Percentiles rank a stretch among this genome's conserved stretches.
Conservation (phyloP, 2,797 vertebrate genomes). For the Sebastes matsubarae region DNA sequence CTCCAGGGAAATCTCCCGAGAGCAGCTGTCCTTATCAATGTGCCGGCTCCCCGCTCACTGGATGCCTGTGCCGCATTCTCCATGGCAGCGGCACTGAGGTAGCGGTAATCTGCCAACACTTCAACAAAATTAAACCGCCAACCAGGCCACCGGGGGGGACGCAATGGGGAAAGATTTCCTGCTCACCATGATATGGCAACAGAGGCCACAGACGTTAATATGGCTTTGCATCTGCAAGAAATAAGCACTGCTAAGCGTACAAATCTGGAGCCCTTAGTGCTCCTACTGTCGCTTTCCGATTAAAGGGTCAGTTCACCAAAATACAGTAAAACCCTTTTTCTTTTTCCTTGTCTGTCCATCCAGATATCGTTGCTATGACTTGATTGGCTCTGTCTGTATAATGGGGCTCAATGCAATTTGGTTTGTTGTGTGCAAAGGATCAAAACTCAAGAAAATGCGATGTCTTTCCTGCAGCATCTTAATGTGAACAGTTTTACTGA, state of each 20-base stretch:
- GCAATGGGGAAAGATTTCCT: conserved; percentile 79
- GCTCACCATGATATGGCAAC: conserved; percentile 68
- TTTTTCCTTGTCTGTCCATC: not conserved
- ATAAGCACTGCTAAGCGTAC: conserved; percentile 19
- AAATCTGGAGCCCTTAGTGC: conserved; percentile 24
- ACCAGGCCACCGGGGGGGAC: conserved; percentile 58
- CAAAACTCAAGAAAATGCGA: not conserved
- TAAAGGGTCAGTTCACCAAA: conserved; percentile 26
- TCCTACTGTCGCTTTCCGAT: conserved; percentile 5
- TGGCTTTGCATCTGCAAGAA: conserved; percentile 58
- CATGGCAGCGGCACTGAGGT: conserved; percentile 80
- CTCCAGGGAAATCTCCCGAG: conserved; percentile 87
- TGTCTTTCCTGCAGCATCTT: not conserved
- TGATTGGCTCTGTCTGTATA: not conserved
- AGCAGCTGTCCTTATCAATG: conserved; percentile 84
- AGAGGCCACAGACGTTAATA: conserved; percentile 63
- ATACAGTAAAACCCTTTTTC: not conserved
- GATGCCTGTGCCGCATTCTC: conserved; percentile 67
- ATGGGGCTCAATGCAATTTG: not conserved
- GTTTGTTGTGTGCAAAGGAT: not conserved
- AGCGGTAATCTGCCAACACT: conserved; percentile 81
- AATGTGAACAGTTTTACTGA: not conserved
- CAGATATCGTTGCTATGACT: not conserved
- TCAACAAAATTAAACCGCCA: conserved; percentile 83
- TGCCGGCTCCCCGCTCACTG: conserved; percentile 64